A percentile compares a stretch with the other conserved stretches of the same genome.
Evolutionary conservation across 2,113 vertebrate species (phyloP).

Genomic region (Silurus glanis): DNA sequence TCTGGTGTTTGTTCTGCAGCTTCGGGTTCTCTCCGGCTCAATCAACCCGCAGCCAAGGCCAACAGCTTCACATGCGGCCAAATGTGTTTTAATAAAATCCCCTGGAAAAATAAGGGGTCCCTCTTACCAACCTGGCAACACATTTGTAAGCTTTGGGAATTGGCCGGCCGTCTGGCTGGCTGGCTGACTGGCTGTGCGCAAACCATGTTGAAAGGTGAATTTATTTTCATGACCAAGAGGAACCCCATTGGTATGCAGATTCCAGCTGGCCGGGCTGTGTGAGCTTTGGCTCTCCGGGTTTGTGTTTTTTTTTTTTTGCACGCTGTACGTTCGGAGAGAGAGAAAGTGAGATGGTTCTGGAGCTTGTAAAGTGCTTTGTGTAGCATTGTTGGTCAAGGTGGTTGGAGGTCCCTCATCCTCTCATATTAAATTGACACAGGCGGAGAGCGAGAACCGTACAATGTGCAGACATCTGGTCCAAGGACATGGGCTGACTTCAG

Average conservation of each 20-base stretch:
- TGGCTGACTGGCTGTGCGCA: background rate
- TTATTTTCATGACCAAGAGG: constrained; percentile 33
- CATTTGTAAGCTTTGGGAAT: constrained; percentile 29
- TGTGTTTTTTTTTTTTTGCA: constrained; percentile 29
- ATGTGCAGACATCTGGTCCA: constrained; percentile 44
- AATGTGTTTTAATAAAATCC: constrained; percentile 38
- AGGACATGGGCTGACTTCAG: constrained; percentile 49
- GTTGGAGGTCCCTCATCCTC: constrained; percentile 36
- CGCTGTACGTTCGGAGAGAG: constrained; percentile 8
- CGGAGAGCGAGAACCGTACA: constrained; percentile 25
- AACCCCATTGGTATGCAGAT: constrained; percentile 3
- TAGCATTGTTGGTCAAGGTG: constrained; percentile 31
- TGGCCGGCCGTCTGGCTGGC: constrained; percentile 6
- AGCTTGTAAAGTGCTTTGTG: constrained; percentile 24
- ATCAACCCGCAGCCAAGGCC: constrained; percentile 25
- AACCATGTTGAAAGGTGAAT: constrained; percentile 26
- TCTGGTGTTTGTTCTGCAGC: constrained; percentile 60
- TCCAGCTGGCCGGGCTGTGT: constrained; percentile 25
- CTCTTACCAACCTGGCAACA: constrained; percentile 32
- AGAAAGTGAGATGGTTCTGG: background rate
- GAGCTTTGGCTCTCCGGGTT: constrained; percentile 2
- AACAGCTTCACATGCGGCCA: constrained; percentile 28
- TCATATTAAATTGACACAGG: constrained; percentile 53
- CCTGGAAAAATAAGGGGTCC: constrained; percentile 17
- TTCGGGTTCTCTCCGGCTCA: constrained; percentile 35